A percentile compares a stretch with the other conserved stretches of the same genome.
Conservation (phyloP, 2,113 vertebrate genomes). For the Sander lucioperca region DNA sequence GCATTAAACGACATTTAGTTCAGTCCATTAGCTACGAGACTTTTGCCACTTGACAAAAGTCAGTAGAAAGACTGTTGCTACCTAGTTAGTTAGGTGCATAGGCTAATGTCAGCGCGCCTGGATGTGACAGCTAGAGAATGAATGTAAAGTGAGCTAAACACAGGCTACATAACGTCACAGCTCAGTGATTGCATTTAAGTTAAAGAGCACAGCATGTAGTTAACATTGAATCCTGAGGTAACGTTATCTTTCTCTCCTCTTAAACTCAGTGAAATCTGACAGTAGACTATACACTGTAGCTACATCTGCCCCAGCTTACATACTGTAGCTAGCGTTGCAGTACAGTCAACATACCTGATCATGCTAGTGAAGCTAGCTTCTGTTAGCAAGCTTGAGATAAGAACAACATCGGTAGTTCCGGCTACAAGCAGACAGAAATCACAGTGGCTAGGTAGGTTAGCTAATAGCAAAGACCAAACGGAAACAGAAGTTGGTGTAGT, state of each 20-base stretch:
- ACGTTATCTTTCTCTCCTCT: no score
- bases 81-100: background rate
- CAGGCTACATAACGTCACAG: background rate
- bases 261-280: background rate
- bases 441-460: no score
- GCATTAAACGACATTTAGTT: background rate
- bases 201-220: background rate
- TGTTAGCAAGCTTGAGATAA: slow-evolving; percentile 36
- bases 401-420: background rate
- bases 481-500: background rate
- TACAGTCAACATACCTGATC: background rate
- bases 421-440: background rate
- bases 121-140: background rate
- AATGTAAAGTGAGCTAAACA: background rate
- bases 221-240: accelerated
- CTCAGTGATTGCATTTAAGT: background rate
- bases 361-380: slow-evolving; percentile 17
- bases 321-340: background rate
- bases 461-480: background rate
- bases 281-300: no score
- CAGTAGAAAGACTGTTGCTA: background rate
- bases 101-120: background rate
- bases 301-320: background rate
- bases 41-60: background rate
- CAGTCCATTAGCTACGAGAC: background rate